phyloP scores from a whole-genome alignment of 2,113 vertebrate species.

The Solea senegalensis region DNA sequence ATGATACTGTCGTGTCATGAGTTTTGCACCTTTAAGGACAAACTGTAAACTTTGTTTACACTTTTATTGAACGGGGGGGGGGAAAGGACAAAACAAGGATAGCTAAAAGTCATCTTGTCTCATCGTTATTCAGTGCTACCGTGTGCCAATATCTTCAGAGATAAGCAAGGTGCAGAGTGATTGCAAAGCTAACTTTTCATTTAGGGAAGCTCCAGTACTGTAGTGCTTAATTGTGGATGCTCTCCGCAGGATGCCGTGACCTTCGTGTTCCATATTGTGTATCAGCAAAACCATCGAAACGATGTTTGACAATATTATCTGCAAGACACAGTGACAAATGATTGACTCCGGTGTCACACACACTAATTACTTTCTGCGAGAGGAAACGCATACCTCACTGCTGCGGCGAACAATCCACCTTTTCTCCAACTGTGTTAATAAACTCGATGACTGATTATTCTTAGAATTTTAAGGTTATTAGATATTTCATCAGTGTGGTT shows the following conservation, averaged over 20 bases:
- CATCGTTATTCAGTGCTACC: constrained; percentile 66
- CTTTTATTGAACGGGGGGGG: constrained; percentile 57
- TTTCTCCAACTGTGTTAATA: constrained; percentile 14
- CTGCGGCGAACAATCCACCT: neutral
- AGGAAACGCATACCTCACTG: too few species aligned
- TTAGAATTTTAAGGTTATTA: too few species aligned
- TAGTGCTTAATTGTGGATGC: constrained; percentile 67
- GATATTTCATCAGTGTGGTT: too few species aligned
- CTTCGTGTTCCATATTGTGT: constrained; percentile 55
- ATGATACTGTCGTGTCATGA: constrained; percentile 39
- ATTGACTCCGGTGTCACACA: constrained; percentile 37
- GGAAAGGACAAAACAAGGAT: constrained; percentile 68
- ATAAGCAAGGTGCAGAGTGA: constrained; percentile 73
- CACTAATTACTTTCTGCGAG: constrained; percentile 32
- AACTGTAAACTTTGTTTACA: constrained; percentile 64
- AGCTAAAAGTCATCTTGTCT: constrained; percentile 64
- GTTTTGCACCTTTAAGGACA: constrained; percentile 54
- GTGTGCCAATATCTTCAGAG: constrained; percentile 65
- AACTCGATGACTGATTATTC: neutral
- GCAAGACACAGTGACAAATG: constrained; percentile 38
- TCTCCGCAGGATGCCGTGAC: constrained; percentile 62
- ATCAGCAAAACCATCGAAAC: constrained; percentile 68
- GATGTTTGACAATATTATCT: constrained; percentile 60
- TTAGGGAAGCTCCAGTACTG: constrained; percentile 64
- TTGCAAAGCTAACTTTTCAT: constrained; percentile 77